Base-by-base conservation (phyloP, 2,888 invertebrate genomes). In the Leptopterna dolabrata region DNA sequence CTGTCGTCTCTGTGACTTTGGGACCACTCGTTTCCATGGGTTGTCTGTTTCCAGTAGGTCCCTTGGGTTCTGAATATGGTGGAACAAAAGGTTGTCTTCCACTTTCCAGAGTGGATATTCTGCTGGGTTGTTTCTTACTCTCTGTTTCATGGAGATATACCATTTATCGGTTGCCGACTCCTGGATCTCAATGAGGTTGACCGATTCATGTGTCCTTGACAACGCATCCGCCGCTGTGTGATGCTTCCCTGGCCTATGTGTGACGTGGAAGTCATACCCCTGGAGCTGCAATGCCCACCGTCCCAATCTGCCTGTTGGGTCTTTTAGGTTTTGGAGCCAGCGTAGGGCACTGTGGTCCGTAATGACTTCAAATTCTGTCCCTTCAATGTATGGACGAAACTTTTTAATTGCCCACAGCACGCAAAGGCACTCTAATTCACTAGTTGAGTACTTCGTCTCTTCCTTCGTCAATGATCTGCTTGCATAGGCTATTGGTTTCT, bases 391-490 rank as follows among this genome's bases (percentile, higher is more conserved):
- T 1, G 73, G 73, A 89, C 90, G 70, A 55, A 89, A 90, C 47
- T 89, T 89, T 0, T 87, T 87, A 2, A 90, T 87, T 0, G 89
- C 88, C 89, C 89, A 90, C 0, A 90, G 14, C 0, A 90, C 89
- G 0, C 90, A 90, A 0, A 90, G 88, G 47, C 90, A 90, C 41
- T 91, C 90, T 29, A 71, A 86, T 73, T 90, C 89, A 0, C 90
- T 90, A 11, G 89, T 88, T 0, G 89, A 81, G 43, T 90, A 90
- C 24, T 90, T 89, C 6, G 87, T 51, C 55, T 90, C 90, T 0
- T 89, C 78, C 0, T 84, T 80, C 0, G 81, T 87, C 7, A 90
- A 82, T 0, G 89, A 63, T 0, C 89, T 43, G 30, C 90, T 90
- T 0, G 90, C 90, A 27, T 90, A 90, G 0, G 90, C 90, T 9